phyloP scores from a whole-genome alignment of 2,888 invertebrate species.

The Drosophila kambysellisi region DNA sequence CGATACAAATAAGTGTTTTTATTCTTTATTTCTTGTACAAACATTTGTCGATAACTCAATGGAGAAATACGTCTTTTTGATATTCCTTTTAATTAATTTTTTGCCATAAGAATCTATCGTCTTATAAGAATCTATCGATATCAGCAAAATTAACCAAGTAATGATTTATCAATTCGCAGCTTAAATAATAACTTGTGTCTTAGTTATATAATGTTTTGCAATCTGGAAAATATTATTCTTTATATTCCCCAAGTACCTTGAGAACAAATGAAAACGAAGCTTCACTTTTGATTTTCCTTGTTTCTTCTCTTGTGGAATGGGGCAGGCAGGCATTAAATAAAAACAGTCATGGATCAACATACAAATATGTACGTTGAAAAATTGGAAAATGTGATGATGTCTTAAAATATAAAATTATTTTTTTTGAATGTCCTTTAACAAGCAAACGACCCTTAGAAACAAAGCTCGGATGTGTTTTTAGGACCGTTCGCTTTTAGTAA shows the following conservation, averaged over 20 bases:
- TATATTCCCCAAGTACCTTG: not conserved
- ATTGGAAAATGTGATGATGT: not conserved
- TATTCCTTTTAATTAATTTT: not conserved
- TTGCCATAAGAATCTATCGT: not conserved
- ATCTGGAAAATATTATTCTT: not conserved
- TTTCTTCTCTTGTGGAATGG: not conserved
- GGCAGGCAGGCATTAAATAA: not conserved
- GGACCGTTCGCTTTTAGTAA: not conserved
- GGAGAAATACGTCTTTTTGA: not conserved
- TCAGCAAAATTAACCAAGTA: not conserved
- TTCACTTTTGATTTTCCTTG: not conserved
- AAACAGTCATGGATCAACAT: not conserved
- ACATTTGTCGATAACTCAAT: not conserved
- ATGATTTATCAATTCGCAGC: not conserved
- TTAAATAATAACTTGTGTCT: not conserved
- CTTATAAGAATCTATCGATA: not conserved
- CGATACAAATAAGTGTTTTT: not conserved
- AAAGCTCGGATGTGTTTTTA: not conserved
- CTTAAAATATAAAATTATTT: not conserved
- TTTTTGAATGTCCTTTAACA: not conserved
- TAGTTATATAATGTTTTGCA: not conserved
- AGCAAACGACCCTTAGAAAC: not conserved
- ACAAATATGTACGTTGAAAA: not conserved
- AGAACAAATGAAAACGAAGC: not conserved
- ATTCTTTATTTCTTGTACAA: not conserved